A percentile compares a stretch with the other conserved stretches of the same genome.
These are phyloP conservation scores for Lasioglossum villosulum DNA, from an alignment of 2,888 invertebrate species.

Conservation along the genomic window DNA sequence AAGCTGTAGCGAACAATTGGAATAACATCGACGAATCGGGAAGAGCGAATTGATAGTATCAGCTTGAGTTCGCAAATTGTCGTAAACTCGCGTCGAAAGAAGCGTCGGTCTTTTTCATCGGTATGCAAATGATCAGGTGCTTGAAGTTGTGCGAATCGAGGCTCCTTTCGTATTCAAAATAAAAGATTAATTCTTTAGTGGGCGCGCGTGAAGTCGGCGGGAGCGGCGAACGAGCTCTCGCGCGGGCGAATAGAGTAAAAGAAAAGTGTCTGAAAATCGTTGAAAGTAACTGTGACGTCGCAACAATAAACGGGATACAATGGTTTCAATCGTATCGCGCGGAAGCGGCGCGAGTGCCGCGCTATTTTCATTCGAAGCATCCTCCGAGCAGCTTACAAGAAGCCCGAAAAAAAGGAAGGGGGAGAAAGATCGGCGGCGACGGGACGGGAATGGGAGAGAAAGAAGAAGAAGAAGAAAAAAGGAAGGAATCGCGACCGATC, in stretches of 20 bases:
- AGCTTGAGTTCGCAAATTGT: not conserved
- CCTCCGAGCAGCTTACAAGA: conserved; percentile 19
- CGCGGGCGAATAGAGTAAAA: not conserved
- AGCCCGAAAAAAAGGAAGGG: conserved; percentile 12
- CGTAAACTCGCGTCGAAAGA: not conserved
- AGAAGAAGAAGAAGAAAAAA: not conserved
- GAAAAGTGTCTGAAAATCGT: not conserved
- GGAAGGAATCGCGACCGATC: conserved; percentile 33
- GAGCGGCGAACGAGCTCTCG: not conserved
- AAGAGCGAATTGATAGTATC: not conserved
- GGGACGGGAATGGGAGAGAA: not conserved
- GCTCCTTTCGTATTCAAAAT: not conserved
- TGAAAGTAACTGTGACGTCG: conserved; percentile 1
- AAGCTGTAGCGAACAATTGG: not conserved
- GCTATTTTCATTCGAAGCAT: conserved; percentile 30
- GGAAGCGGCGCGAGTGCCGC: not conserved
- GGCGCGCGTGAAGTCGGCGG: not conserved
- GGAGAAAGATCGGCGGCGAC: not conserved
- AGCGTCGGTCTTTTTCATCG: not conserved
- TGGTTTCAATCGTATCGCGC: conserved; percentile 19
- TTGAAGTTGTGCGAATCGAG: not conserved
- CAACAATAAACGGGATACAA: conserved; percentile 18
- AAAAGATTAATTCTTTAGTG: conserved; percentile 5
- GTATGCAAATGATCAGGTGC: not conserved
- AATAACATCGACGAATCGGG: not conserved